Evolutionary conservation across 2,888 invertebrate genomes (phyloP).

Genomic region (Napeogenes inachia): DNA sequence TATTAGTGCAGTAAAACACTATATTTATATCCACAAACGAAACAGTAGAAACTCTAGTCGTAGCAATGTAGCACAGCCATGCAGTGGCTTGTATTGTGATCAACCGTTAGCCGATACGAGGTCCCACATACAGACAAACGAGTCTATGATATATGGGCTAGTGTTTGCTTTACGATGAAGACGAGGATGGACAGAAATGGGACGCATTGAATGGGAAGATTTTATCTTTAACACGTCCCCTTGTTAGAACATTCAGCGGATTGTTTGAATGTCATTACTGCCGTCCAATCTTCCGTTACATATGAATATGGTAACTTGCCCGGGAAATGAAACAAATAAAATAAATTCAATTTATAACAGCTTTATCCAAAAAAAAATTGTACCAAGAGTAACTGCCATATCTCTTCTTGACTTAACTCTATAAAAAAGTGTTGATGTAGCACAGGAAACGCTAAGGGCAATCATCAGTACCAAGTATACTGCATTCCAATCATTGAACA

Average conservation of each 20-base stretch:
- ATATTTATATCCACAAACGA: conserved; percentile 10
- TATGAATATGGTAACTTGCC: not conserved
- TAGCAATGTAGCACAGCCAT: conserved; percentile 58
- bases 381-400: not conserved
- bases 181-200: conserved; percentile 47
- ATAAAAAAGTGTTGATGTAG: conserved; percentile 59
- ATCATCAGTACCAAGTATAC: conserved; percentile 54
- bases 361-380: too few species aligned
- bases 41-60: conserved; percentile 26
- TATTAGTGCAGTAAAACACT: conserved; percentile 1
- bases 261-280: not conserved
- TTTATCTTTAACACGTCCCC: conserved; percentile 6
- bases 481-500: conserved; percentile 43
- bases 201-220: conserved; percentile 27
- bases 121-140: conserved; percentile 66
- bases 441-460: conserved; percentile 69
- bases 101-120: conserved; percentile 59
- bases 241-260: not conserved
- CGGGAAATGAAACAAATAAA: conserved; percentile 1
- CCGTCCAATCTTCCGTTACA: not conserved
- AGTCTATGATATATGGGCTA: conserved; percentile 59
- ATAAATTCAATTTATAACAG: too few species aligned
- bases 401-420: conserved; percentile 8
- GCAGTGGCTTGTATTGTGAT: conserved; percentile 65
- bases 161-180: conserved; percentile 41